Conservation (phyloP, 2,888 invertebrate genomes). For the Cristatella mucedo region DNA sequence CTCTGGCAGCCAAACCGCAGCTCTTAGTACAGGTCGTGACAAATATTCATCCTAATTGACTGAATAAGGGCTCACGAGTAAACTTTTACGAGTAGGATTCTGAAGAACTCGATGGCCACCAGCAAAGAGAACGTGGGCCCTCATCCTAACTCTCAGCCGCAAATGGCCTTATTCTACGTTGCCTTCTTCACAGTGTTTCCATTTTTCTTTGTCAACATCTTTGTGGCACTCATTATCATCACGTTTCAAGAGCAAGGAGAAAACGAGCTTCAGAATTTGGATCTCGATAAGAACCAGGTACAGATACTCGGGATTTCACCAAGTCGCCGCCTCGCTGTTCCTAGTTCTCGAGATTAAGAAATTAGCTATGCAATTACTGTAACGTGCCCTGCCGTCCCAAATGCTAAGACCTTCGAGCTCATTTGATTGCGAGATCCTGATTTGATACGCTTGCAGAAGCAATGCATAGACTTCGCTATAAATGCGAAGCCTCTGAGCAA, state of each 20-base stretch:
- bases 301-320: too few species aligned
- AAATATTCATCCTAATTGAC: too few species aligned
- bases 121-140: slow-evolving; percentile 95
- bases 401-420: too few species aligned
- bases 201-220: slow-evolving; percentile 99
- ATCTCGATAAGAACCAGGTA: slow-evolving; percentile 99
- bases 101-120: slow-evolving; percentile 99
- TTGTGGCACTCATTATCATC: slow-evolving; percentile 99
- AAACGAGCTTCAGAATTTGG: slow-evolving; percentile 96
- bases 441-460: slow-evolving; percentile 68
- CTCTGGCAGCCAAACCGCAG: too few species aligned
- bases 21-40: too few species aligned
- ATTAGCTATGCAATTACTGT: too few species aligned
- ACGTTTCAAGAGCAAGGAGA: slow-evolving; percentile 99
- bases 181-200: slow-evolving; percentile 99
- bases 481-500: slow-evolving; percentile 92
- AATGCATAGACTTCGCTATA: slow-evolving; percentile 99
- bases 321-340: too few species aligned
- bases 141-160: slow-evolving; percentile 95
- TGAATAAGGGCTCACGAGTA: too few species aligned
- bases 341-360: too few species aligned
- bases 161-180: slow-evolving; percentile 99
- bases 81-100: too few species aligned
- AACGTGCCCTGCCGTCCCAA: too few species aligned
- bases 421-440: too few species aligned